Evolutionary conservation across 2,888 invertebrate genomes (phyloP).

Genomic region (Pasiphila rectangulata): DNA sequence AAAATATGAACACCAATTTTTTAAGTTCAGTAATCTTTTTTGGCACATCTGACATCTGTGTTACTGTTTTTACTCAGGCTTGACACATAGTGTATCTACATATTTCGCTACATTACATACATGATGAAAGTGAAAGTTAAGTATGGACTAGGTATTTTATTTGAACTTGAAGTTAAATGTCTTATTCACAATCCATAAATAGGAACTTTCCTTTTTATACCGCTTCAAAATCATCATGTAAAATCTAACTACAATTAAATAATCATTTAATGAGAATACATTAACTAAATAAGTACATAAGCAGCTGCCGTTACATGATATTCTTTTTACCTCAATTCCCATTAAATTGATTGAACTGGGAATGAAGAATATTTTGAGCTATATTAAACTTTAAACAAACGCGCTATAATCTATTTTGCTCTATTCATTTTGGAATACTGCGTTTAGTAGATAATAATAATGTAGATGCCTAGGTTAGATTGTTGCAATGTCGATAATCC

Average conservation of each 20-base stretch:
- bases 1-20: conserved; percentile 26
- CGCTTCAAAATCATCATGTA: background rate
- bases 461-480: background rate
- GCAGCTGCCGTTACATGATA: conserved; percentile 33
- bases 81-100: no score
- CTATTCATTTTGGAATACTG: conserved; percentile 19
- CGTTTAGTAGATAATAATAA: conserved; percentile 4
- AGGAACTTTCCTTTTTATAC: no score
- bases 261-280: conserved; percentile 14
- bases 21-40: no score
- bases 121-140: no score
- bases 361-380: conserved; percentile 21
- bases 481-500: conserved; percentile 18
- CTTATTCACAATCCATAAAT: no score
- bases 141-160: no score
- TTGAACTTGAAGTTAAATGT: no score
- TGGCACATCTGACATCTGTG: conserved; percentile 25
- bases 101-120: no score
- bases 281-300: conserved; percentile 30
- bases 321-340: no score
- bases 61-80: no score
- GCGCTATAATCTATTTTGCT: conserved; percentile 5
- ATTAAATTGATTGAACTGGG: no score
- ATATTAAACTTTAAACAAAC: conserved; percentile 12
- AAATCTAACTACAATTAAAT: background rate